Evolutionary conservation across 2,113 vertebrate genomes (phyloP).

Genomic region (Polyodon spathula): DNA sequence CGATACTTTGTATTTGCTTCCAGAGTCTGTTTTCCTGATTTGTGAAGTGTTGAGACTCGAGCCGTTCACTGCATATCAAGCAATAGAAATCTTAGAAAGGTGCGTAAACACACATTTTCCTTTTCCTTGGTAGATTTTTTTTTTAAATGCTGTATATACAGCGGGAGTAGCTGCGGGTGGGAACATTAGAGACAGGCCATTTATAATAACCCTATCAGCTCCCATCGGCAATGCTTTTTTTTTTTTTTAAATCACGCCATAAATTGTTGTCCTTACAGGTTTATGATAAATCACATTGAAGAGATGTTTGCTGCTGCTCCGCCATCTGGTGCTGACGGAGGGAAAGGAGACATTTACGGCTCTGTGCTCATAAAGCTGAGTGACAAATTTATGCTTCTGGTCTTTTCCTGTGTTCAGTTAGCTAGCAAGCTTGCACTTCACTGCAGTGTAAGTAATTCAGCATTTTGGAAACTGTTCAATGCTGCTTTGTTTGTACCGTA

Average conservation of each 20-base stretch:
- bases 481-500: conserved; percentile 15
- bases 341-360: conserved; percentile 34
- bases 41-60: conserved; percentile 46
- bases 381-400: conserved; percentile 56
- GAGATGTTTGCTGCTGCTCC: conserved; percentile 36
- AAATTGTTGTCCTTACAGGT: conserved; percentile 50
- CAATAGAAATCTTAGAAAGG: conserved; percentile 54
- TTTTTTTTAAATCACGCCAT: not conserved
- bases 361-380: conserved; percentile 47
- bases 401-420: conserved; percentile 79
- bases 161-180: too few species aligned
- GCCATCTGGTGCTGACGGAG: not conserved
- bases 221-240: not conserved
- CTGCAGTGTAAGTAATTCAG: conserved; percentile 52
- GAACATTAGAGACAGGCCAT: too few species aligned
- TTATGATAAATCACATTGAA: conserved; percentile 68
- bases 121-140: not conserved
- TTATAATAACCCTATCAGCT: not conserved
- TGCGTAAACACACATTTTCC: conserved; percentile 14
- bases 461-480: not conserved
- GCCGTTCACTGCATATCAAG: conserved; percentile 45
- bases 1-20: not conserved
- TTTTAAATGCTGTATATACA: too few species aligned
- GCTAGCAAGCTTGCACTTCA: conserved; percentile 83
- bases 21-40: conserved; percentile 48